These are phyloP conservation scores for Ricordea florida DNA, from an alignment of 92 coral and sea anemone genomes.

Conservation along the genomic window DNA sequence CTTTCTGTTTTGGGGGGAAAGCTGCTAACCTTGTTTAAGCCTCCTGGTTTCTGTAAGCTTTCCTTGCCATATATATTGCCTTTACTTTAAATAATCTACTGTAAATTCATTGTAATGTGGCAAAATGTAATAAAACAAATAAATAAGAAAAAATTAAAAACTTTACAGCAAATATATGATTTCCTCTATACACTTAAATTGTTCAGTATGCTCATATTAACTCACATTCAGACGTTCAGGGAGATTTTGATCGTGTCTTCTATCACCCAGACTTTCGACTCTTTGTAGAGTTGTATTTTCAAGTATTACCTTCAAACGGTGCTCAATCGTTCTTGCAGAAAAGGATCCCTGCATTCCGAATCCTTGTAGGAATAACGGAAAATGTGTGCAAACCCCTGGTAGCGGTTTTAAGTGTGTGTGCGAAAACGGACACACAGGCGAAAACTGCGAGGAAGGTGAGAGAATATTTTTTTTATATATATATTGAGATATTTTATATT, in stretches of 20 bases:
- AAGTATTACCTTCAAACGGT: neutral
- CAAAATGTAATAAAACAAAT: too few species aligned
- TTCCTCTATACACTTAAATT: too few species aligned
- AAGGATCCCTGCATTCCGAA: constrained; percentile 83
- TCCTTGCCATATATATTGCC: too few species aligned
- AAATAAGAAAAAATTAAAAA: too few species aligned
- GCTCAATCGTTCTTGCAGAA: constrained; percentile 20
- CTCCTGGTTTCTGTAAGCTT: too few species aligned
- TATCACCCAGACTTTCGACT: neutral
- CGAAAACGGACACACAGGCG: constrained; percentile 82
- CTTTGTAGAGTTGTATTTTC: neutral
- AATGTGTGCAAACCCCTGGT: constrained; percentile 63
- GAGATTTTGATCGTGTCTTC: neutral
- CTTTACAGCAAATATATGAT: too few species aligned
- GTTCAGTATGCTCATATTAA: too few species aligned
- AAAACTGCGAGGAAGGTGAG: constrained; percentile 79
- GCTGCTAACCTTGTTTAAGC: too few species aligned
- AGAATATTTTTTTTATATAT: neutral
- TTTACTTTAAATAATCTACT: too few species aligned
- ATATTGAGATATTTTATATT: too few species aligned
- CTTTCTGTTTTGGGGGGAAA: too few species aligned
- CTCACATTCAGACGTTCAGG: neutral
- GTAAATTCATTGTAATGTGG: too few species aligned
- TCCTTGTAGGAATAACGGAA: constrained; percentile 88
- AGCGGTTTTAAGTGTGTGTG: constrained; percentile 77